These are phyloP conservation scores for Drosophila rubida DNA, from an alignment of 2,888 invertebrate genomes.

Conservation along the genomic window DNA sequence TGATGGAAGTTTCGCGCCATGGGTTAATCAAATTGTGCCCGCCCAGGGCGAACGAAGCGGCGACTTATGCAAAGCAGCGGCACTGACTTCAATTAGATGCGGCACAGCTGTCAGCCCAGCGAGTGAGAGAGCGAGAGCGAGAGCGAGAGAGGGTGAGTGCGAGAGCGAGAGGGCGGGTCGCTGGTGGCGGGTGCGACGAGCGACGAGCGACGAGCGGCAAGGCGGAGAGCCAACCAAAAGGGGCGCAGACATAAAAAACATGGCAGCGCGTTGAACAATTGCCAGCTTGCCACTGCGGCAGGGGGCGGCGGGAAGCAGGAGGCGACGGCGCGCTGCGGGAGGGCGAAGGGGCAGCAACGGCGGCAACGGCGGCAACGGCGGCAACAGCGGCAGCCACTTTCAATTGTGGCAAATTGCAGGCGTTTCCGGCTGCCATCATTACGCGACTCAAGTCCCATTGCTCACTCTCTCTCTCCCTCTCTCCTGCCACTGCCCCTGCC, in stretches of 20 bases:
- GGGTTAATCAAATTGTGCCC: slow-evolving; percentile 73
- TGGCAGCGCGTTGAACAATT: slow-evolving; percentile 54
- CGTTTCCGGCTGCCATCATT: slow-evolving; percentile 82
- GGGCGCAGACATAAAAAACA: slow-evolving; percentile 71
- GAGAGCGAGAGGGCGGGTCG: slow-evolving; percentile 21
- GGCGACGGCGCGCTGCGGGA: not conserved
- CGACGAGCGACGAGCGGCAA: slow-evolving; percentile 34
- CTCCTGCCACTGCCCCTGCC: no score
- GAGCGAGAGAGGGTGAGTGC: not conserved
- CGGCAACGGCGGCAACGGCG: not conserved
- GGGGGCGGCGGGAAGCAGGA: not conserved
- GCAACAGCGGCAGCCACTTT: slow-evolving; percentile 72
- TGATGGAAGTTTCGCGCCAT: slow-evolving; percentile 68
- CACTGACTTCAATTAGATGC: slow-evolving; percentile 70
- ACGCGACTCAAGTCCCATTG: slow-evolving; percentile 41
- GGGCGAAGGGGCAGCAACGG: slow-evolving; percentile 1
- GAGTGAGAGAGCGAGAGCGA: slow-evolving; percentile 5
- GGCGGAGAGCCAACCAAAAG: slow-evolving; percentile 68
- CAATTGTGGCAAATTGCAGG: slow-evolving; percentile 81
- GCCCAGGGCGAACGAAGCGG: slow-evolving; percentile 31
- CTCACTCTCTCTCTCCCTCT: slow-evolving; percentile 5
- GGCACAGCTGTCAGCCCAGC: slow-evolving; percentile 34
- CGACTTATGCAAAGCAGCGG: slow-evolving; percentile 66
- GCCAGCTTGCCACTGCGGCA: slow-evolving; percentile 4
- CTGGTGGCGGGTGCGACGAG: slow-evolving; percentile 58